These are phyloP conservation scores for Athalia rosae DNA, from an alignment of 2,888 invertebrate species.

Conservation along the genomic window DNA sequence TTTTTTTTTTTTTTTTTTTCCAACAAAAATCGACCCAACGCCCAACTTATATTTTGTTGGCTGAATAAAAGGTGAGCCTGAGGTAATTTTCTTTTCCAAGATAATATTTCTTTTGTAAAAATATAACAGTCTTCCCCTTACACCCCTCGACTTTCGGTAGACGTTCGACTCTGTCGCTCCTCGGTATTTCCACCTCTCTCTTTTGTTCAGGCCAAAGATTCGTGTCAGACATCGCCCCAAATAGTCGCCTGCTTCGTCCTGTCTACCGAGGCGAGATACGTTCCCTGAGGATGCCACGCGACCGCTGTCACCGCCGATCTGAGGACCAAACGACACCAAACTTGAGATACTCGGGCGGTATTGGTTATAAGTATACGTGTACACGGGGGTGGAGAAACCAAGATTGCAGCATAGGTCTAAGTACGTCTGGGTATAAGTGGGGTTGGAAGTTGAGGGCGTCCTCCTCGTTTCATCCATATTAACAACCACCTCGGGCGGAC, in stretches of 20 bases:
- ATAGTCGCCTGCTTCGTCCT: slow-evolving; percentile 86
- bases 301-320: slow-evolving; percentile 91
- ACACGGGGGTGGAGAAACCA: no score
- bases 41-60: not conserved
- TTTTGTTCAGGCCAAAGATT: slow-evolving; percentile 14
- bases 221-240: slow-evolving; percentile 82
- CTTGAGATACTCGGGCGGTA: not conserved
- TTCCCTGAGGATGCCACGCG: slow-evolving; percentile 91
- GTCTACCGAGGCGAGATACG: slow-evolving; percentile 88
- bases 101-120: not conserved
- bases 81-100: slow-evolving; percentile 5
- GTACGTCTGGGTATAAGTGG: no score
- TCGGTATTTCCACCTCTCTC: not conserved
- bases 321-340: slow-evolving; percentile 55
- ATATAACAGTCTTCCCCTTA: slow-evolving; percentile 16
- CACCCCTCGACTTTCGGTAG: slow-evolving; percentile 12
- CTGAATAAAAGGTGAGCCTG: not conserved
- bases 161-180: slow-evolving; percentile 10
- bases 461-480: no score
- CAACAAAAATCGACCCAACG: no score
- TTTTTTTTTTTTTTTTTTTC: no score
- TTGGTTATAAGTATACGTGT: not conserved
- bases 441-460: no score
- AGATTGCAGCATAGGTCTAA: not conserved
- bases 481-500: no score